phyloP scores from a whole-genome alignment of 2,888 invertebrate genomes.

The Eupsilia transversa region DNA sequence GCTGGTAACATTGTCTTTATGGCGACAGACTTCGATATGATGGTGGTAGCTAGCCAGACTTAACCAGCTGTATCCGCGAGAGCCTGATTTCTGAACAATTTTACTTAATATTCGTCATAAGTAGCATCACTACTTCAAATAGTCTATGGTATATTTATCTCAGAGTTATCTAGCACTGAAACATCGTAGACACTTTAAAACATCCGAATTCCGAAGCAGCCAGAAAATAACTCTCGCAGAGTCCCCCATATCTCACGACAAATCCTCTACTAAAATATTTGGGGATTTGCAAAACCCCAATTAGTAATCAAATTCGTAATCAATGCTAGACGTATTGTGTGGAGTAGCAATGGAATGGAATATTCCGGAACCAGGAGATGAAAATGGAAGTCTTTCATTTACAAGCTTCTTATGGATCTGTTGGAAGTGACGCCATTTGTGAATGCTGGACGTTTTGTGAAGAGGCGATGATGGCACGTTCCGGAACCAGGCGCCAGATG shows the following conservation, averaged over 20 bases:
- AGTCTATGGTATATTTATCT: neutral
- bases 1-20: no score
- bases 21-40: no score
- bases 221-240: neutral
- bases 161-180: neutral
- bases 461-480: conserved; percentile 46
- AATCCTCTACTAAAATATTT: conserved; percentile 33
- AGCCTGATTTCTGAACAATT: neutral
- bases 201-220: neutral
- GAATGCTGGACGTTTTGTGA: no score
- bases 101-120: neutral
- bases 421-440: no score
- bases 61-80: neutral
- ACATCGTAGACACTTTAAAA: neutral
- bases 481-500: neutral
- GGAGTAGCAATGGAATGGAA: no score
- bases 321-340: conserved; percentile 46
- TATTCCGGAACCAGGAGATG: no score
- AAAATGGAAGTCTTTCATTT: no score
- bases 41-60: no score
- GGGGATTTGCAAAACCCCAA: conserved; percentile 16
- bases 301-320: conserved; percentile 43
- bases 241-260: neutral
- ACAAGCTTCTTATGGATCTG: no score
- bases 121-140: neutral